These are phyloP conservation scores for Himalopsyche kuldschensis DNA, from an alignment of 2,888 invertebrate species.

Conservation along the genomic window DNA sequence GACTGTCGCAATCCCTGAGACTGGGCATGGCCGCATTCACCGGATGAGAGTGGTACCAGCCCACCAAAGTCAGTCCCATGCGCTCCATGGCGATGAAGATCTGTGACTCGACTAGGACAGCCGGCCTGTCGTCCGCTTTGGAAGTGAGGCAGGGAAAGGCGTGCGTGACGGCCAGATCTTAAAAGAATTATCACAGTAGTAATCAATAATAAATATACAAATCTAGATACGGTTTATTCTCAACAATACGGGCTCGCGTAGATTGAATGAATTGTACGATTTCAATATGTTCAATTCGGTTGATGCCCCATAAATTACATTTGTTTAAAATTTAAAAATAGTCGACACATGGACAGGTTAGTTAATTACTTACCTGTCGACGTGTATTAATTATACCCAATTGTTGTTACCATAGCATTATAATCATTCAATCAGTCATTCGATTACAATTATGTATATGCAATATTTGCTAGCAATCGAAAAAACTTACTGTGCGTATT, in stretches of 20 bases:
- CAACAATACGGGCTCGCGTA: too few relatives aligned
- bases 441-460: too few relatives aligned
- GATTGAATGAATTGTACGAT: too few relatives aligned
- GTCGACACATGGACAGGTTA: too few relatives aligned
- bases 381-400: too few relatives aligned
- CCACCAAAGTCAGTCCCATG: slow-evolving; percentile 79
- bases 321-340: too few relatives aligned
- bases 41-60: slow-evolving; percentile 97
- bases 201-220: neutral
- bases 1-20: slow-evolving; percentile 85
- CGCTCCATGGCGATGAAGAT: slow-evolving; percentile 83
- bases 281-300: too few relatives aligned
- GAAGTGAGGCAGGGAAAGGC: slow-evolving; percentile 87
- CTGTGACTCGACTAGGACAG: slow-evolving; percentile 76
- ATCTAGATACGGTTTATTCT: too few relatives aligned
- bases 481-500: slow-evolving; percentile 82
- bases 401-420: too few relatives aligned
- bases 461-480: neutral
- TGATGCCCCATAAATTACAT: too few relatives aligned
- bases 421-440: too few relatives aligned
- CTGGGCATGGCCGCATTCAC: slow-evolving; percentile 85
- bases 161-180: slow-evolving; percentile 84
- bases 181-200: slow-evolving; percentile 42
- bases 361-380: too few relatives aligned
- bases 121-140: slow-evolving; percentile 76